Evolutionary conservation across 2,797 vertebrate genomes (phyloP).

Genomic region (Alca torda): DNA sequence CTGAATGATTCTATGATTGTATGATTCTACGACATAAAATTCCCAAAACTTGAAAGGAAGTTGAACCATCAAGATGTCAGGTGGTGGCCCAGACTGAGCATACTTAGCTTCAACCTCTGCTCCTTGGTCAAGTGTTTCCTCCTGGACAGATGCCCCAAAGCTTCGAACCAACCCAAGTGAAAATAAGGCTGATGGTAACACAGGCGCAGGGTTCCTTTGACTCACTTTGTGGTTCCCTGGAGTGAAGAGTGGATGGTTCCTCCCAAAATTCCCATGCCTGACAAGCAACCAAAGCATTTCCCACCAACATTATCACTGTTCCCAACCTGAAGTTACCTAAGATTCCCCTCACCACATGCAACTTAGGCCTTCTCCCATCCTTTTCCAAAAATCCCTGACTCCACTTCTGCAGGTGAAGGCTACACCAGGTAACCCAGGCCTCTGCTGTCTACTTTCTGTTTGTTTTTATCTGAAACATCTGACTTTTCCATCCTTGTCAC

Average conservation of each 20-base stretch:
- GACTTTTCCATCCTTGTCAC: neutral
- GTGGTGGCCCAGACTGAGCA: neutral
- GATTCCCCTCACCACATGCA: neutral
- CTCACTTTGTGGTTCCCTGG: neutral
- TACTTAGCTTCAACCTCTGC: neutral
- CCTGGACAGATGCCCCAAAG: neutral
- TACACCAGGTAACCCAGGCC: rapidly evolving
- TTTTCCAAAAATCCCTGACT: neutral
- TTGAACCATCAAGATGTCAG: neutral
- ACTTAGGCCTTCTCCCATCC: neutral
- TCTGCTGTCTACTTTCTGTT: neutral
- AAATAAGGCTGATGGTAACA: neutral
- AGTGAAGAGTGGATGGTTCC: neutral
- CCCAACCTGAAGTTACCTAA: neutral
- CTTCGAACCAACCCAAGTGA: neutral
- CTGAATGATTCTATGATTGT: no score
- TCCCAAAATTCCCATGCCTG: neutral
- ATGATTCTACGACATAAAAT: neutral
- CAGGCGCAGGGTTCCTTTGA: neutral
- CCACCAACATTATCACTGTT: neutral
- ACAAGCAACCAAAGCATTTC: neutral
- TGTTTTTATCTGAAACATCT: neutral
- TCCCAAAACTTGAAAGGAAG: neutral
- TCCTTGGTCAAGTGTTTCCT: neutral
- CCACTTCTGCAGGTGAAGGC: neutral